These are phyloP conservation scores for Papilio protenor DNA, from an alignment of 2,888 invertebrate species.

Conservation along the genomic window DNA sequence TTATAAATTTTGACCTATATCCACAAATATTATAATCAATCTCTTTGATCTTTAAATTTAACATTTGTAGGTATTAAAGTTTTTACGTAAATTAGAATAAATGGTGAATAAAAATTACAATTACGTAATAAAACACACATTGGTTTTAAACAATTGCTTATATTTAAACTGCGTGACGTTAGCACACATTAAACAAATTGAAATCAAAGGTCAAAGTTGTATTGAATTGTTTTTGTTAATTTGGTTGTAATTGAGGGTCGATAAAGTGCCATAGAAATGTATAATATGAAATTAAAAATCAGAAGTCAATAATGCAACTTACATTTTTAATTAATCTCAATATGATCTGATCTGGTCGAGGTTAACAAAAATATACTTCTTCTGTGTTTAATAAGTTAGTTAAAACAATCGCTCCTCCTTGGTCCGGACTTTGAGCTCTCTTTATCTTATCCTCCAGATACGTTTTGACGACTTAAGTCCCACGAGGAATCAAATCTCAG, in stretches of 20 bases:
- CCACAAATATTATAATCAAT: too few species aligned
- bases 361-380: too few species aligned
- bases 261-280: neutral
- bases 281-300: neutral
- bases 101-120: neutral
- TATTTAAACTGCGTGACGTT: neutral
- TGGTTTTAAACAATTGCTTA: neutral
- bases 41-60: neutral
- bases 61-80: neutral
- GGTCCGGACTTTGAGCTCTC: too few species aligned
- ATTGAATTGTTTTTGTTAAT: neutral
- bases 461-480: neutral
- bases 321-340: neutral
- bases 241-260: neutral
- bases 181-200: neutral
- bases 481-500: neutral
- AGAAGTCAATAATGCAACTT: neutral
- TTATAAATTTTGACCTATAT: too few species aligned
- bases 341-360: neutral
- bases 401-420: too few species aligned
- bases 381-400: too few species aligned
- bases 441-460: too few species aligned
- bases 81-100: neutral
- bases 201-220: slow-evolving; percentile 1
- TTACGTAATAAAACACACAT: neutral